Evolutionary conservation across 2,888 invertebrate species (phyloP).

Genomic region (Acleris emargana): DNA sequence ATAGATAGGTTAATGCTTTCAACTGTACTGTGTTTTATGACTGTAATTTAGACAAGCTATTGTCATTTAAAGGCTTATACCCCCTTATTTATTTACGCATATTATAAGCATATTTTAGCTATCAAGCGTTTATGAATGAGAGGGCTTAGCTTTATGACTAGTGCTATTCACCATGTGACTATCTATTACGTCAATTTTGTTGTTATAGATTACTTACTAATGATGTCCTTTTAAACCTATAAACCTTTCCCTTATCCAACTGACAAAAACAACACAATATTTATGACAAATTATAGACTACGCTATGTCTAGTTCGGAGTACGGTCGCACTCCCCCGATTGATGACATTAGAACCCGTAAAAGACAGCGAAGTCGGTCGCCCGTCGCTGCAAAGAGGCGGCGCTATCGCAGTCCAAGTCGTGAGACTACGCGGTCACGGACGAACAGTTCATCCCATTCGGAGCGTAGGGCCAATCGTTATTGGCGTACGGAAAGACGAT

Average conservation of each 20-base stretch:
- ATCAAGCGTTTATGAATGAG: too few species aligned
- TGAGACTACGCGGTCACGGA: not conserved
- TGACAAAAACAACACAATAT: not conserved
- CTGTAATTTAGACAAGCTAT: too few species aligned
- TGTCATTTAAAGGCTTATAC: not conserved
- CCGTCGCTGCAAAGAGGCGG: not conserved
- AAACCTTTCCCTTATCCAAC: not conserved
- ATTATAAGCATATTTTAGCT: too few species aligned
- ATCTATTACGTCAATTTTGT: not conserved
- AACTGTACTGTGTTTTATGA: too few species aligned
- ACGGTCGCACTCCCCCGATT: not conserved
- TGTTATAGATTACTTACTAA: too few species aligned
- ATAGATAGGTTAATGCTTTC: too few species aligned
- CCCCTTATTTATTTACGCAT: too few species aligned
- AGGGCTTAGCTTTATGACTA: too few species aligned
- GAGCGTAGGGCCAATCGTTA: not conserved
- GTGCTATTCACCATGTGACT: not conserved
- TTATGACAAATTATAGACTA: too few species aligned
- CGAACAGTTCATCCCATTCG: not conserved
- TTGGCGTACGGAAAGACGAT: not conserved
- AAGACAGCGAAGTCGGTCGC: slow-evolving; percentile 1
- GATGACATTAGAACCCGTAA: not conserved
- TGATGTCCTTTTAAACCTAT: not conserved
- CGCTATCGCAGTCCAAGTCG: not conserved
- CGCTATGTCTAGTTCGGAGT: not conserved